phyloP scores from a whole-genome alignment of 2,113 vertebrate genomes.

The Rhagologus leucostigma region DNA sequence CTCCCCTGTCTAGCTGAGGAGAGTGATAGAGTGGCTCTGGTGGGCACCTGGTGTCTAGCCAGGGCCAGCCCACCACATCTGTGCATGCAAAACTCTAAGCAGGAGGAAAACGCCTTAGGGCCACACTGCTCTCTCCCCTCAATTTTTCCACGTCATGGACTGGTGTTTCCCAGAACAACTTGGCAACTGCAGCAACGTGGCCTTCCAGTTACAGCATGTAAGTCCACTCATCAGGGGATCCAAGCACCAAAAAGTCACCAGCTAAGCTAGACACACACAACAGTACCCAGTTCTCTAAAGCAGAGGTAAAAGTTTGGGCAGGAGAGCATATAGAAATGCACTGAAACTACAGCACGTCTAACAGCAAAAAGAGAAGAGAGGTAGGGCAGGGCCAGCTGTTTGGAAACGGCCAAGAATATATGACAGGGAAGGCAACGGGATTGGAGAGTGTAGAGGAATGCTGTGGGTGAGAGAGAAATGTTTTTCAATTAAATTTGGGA shows the following conservation, averaged over 20 bases:
- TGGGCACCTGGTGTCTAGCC: neutral
- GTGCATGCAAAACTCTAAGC: neutral
- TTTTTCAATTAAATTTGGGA: neutral
- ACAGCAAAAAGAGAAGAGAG: neutral
- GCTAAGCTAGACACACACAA: neutral
- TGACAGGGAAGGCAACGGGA: neutral
- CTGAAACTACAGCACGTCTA: neutral
- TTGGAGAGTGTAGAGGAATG: neutral
- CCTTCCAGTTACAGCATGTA: neutral
- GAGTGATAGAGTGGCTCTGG: neutral
- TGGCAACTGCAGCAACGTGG: neutral
- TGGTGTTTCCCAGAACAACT: neutral
- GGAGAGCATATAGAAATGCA: neutral
- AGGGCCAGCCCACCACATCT: neutral
- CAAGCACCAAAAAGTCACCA: neutral
- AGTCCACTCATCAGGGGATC: neutral
- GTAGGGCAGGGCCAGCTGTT: neutral
- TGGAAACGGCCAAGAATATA: neutral
- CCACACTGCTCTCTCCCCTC: neutral
- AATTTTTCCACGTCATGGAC: neutral
- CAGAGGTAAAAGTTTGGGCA: neutral
- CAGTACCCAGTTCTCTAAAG: neutral
- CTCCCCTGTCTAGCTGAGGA: neutral
- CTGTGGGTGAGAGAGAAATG: neutral
- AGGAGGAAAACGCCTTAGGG: neutral